Base-by-base conservation (phyloP, 2,888 invertebrate species). In the Megaustenia siamemsis region DNA sequence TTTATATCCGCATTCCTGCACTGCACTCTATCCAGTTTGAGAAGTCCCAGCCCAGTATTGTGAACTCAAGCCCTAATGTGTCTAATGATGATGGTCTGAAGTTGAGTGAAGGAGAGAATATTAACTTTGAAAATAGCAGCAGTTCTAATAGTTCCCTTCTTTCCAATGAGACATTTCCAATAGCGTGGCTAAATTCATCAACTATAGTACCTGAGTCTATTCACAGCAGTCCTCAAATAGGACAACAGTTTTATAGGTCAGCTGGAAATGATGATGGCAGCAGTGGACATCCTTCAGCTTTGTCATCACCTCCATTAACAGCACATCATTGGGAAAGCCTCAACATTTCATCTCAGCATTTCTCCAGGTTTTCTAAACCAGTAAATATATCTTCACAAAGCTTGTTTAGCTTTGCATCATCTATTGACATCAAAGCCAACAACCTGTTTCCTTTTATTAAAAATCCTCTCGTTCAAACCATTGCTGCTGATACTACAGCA, bases 1-100 rank as follows among this genome's bases (percentile, higher is more conserved):
- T 78, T 28, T 63, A 63, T 78, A 21, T 78, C 60, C 78, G n/a
- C 28, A 78, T 78, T 35, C 78, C 78, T 38, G 38, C 78, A 60
- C 32, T 60, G n/a, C n/a, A n/a, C n/a, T n/a, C n/a, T n/a, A n/a
- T n/a, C n/a, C 63, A 56, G 45, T 18, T 28, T 12, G n/a, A 43
- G 32, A 63, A 45, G 28, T 66, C 45, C 32, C 38, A 78, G 5
- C 18, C 24, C 38, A 40, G 28, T 32, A 6, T 43, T 40, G 10
- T 28, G 24, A 43, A 63, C 15, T 28, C 32, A 66, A n/a, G 21
- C 1, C n/a, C 24, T 18, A 21, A 24, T 18, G 24, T 66, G n/a
- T 38, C 63, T 28, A 4, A 32, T 24, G 56, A 77, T 28, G 35
- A 56, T 15, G 24, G 6, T 15, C 35, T 77, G 18, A 77, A 32